Base-by-base conservation (phyloP, 2,113 vertebrate genomes). In the Corydoras sp. region DNA sequence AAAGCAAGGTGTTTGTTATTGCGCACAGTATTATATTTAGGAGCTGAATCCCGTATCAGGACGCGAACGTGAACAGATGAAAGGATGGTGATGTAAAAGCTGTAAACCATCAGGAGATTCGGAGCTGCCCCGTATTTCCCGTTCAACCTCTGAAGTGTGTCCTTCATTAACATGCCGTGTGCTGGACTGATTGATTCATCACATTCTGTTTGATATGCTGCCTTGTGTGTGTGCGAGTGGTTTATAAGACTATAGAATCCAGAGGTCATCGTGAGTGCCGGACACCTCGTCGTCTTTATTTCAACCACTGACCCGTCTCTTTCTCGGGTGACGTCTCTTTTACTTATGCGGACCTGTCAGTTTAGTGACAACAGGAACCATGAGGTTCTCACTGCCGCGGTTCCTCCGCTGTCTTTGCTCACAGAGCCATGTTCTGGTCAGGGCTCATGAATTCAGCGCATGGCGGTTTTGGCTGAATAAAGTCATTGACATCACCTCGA, bases 161-260 rank as follows among this genome's bases (percentile, higher is more conserved):
- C 49, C 71, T 73, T 62, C 65, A 29, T 66, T 62, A 73, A 9
- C 56, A 4, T 29, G 48, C n/a, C 31, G 68, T 49, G 67, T 50
- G n/a, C 15, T 10, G 15, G 14, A 32, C 54, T 61, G 56, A 77
- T 77, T 67, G 72, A 73, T 70, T 15, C 68, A 32, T 48, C 49
- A 14, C 56, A 30, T 54, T 56, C 35, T 61, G 72, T 68, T 61
- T 79, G 69, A 79, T 68, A 59, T 65, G 75, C 55, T 29, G 61
- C 24, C 64, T 72, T 30, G 31, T 64, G 9, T 62, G 35, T 43
- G 35, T 43, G 35, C 18, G 18, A 24, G 18, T 43, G 35, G 4
- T 43, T 43, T 43, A 43, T 43, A 43, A 43, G 35, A 43, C 7
- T 5, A 43, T 4, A 43, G 35, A 43, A 43, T 43, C 35, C 35